A percentile compares a stretch with the other conserved stretches of the same genome.
phyloP scores from a whole-genome alignment of 2,113 vertebrate species.

The Etheostoma cragini region DNA sequence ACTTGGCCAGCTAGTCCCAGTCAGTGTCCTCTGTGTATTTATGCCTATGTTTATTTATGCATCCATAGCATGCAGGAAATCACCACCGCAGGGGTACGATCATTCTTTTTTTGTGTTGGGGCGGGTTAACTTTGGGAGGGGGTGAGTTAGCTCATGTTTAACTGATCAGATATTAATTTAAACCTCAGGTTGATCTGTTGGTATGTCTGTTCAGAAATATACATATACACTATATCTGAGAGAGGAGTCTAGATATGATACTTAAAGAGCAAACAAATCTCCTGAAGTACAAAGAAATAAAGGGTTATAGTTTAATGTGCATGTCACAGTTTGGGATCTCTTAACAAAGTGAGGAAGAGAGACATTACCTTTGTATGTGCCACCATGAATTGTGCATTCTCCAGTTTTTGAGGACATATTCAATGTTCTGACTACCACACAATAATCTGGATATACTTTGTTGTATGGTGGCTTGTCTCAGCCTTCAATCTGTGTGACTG shows the following conservation, averaged over 20 bases:
- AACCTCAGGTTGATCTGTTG: slow-evolving; percentile 52
- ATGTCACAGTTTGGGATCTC: not conserved
- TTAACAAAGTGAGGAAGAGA: not conserved
- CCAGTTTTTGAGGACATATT: not conserved
- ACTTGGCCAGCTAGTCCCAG: slow-evolving; percentile 85
- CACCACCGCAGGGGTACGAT: slow-evolving; percentile 84
- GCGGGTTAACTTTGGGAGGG: slow-evolving; percentile 71
- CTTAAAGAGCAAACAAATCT: not conserved
- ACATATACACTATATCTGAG: slow-evolving; percentile 13
- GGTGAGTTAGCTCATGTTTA: slow-evolving; percentile 60
- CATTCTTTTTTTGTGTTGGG: slow-evolving; percentile 71
- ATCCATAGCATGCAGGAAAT: slow-evolving; percentile 85
- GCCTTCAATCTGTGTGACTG: slow-evolving; percentile 60
- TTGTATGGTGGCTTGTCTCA: not conserved
- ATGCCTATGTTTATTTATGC: slow-evolving; percentile 89
- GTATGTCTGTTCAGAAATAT: slow-evolving; percentile 31
- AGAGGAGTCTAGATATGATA: not conserved
- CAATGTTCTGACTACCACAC: not conserved
- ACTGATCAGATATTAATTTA: slow-evolving; percentile 57
- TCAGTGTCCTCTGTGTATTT: slow-evolving; percentile 87
- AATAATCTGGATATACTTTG: slow-evolving; percentile 2
- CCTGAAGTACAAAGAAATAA: slow-evolving; percentile 5
- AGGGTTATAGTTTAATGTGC: not conserved
- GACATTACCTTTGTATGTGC: not conserved
- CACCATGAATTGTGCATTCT: slow-evolving; percentile 13